phyloP scores from a whole-genome alignment of 2,888 invertebrate genomes.

The Aleiodes alternator region DNA sequence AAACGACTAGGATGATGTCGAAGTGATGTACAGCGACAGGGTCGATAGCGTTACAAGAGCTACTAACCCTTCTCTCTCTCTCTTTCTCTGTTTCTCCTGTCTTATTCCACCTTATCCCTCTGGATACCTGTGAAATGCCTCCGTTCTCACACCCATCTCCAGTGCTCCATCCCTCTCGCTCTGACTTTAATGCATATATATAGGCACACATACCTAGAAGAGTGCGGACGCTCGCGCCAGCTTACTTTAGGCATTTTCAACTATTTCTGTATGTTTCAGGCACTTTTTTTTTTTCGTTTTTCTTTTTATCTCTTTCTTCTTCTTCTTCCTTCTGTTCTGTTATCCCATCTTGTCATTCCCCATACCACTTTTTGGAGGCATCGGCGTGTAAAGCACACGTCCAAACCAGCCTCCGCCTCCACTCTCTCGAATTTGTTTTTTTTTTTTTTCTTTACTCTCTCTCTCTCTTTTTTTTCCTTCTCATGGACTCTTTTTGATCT shows the following conservation, averaged over 20 bases:
- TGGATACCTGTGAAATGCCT: conserved; percentile 36
- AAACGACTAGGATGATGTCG: conserved; percentile 74
- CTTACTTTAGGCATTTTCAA: conserved; percentile 2
- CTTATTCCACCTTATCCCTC: conserved; percentile 34
- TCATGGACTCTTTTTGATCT: background rate
- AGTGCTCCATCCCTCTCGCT: conserved; percentile 46
- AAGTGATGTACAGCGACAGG: conserved; percentile 76
- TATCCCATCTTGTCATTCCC: conserved; percentile 38
- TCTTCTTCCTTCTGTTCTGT: conserved; percentile 20
- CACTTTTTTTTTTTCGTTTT: conserved; percentile 64
- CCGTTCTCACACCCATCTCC: conserved; percentile 34
- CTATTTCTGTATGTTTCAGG: conserved; percentile 66
- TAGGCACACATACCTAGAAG: no score
- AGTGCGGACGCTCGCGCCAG: background rate
- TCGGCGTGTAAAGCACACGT: conserved; percentile 65
- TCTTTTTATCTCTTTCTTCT: conserved; percentile 28
- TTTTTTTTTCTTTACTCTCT: background rate
- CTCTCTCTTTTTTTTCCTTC: background rate
- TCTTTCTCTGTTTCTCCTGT: conserved; percentile 24
- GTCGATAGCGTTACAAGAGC: conserved; percentile 75
- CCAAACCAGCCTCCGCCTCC: conserved; percentile 53
- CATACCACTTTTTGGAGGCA: conserved; percentile 57
- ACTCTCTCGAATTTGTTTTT: conserved; percentile 19
- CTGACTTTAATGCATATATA: conserved; percentile 27
- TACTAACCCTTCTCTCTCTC: conserved; percentile 67